Percentiles rank a stretch among this genome's conserved stretches.
Evolutionary conservation across 2,888 invertebrate species (phyloP).

Genomic region (Dynastes hyllus): DNA sequence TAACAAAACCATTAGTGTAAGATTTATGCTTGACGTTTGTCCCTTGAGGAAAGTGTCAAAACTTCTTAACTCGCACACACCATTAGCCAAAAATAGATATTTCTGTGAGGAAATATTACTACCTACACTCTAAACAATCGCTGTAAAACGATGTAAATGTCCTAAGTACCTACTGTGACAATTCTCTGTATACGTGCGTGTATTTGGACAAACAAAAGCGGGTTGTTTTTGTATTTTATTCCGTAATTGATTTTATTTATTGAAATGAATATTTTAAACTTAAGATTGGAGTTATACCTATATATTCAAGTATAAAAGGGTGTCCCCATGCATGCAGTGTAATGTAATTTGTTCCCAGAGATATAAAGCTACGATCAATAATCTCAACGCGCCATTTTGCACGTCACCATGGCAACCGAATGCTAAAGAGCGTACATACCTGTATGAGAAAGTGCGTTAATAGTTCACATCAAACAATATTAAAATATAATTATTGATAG

Average conservation of each 20-base stretch:
- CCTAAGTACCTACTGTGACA: not conserved
- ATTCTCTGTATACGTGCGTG: not conserved
- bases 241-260: not conserved
- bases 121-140: constrained; percentile 14
- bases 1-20: constrained; percentile 58
- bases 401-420: constrained; percentile 18
- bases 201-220: not conserved
- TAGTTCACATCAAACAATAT: too few species aligned
- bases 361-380: constrained; percentile 30
- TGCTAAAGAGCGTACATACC: not conserved
- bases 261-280: not conserved
- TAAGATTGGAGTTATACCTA: not conserved
- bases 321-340: not conserved
- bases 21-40: constrained; percentile 62
- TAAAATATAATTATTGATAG: too few species aligned
- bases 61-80: constrained; percentile 53
- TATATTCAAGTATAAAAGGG: not conserved
- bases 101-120: constrained; percentile 27
- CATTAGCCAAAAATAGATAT: constrained; percentile 41
- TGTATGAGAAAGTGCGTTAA: too few species aligned
- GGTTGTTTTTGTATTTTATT: not conserved
- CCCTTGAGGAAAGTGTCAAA: constrained; percentile 61
- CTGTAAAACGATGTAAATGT: not conserved
- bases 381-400: constrained; percentile 35
- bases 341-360: constrained; percentile 1